Evolutionary conservation across 2,888 invertebrate species (phyloP), one percentile per base, ranked within the genome.

Genomic region (Agonum fuliginosum): DNA sequence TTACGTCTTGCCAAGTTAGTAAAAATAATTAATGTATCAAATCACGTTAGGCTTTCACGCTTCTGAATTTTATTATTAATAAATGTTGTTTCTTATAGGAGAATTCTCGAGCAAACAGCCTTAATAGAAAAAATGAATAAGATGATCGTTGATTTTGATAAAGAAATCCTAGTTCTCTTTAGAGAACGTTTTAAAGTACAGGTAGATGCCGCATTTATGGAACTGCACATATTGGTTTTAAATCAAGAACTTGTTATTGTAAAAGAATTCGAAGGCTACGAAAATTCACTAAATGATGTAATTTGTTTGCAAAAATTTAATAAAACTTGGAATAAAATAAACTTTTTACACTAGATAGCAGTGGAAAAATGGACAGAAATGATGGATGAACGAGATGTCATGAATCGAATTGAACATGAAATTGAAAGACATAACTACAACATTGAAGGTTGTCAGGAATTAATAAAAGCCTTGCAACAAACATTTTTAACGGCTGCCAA

Each of bases 221-320:
- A 92, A 79, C 82, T 93, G 24, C 91, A 90, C 82, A 85, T 94
- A 54, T 88, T 93, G 19, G 92, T 92, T 19, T 83, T 94, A 17
- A 91, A 94, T 81, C 91, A 94, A 84, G 95, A 95, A 84, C 87
- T 95, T 83, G 89, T 92, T 58, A 91, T 95, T 14, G 85, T 95
- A 8, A 93, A 92, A 82, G 91, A 92, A 46, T 94, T 92, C 81
- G 94, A 95, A 83, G 88, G 90, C 1, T 89, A 90, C 37, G 95
- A 95, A 85, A 90, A 92, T 80, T 84, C 87, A 54, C 86, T 95
- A 10, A 65, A 67, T 20, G 67, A 30, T 34, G 75, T 75, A 34
- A 58, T 37, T 51, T 51, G 6, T 48, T 24, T 5, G 10, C 17
- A 37, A n/a, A 34, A 17, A 37, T 65, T 17, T 62, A 27, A n/a